Percentiles rank a stretch among this genome's conserved stretches.
These are phyloP conservation scores for Trimorus sp. DNA, from an alignment of 2,888 invertebrate genomes.

Conservation along the genomic window DNA sequence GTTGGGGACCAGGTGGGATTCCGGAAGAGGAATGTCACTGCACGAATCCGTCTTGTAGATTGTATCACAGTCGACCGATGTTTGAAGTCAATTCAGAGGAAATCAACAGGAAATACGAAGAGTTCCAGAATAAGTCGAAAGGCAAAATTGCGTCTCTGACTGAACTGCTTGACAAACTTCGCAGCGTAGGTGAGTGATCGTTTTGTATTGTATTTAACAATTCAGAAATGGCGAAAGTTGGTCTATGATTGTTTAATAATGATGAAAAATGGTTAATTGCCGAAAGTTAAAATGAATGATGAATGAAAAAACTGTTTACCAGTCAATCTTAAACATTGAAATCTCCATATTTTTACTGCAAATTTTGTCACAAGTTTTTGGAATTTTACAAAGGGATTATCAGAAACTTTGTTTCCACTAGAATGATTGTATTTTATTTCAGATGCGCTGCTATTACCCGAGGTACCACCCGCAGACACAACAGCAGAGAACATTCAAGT, in stretches of 20 bases:
- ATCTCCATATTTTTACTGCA: no score
- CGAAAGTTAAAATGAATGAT: not conserved
- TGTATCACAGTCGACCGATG: conserved; percentile 68
- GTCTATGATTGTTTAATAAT: not conserved
- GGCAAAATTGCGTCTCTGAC: conserved; percentile 84
- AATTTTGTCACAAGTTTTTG: no score
- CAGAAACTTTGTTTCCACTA: no score
- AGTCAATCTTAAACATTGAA: no score
- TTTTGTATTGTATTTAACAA: conserved; percentile 9
- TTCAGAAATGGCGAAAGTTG: not conserved
- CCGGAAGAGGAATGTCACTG: conserved; percentile 70
- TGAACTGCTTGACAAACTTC: conserved; percentile 83
- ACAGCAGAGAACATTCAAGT: conserved; percentile 41
- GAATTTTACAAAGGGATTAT: no score
- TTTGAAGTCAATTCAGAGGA: conserved; percentile 34
- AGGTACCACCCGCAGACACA: conserved; percentile 10
- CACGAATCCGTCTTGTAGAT: conserved; percentile 73
- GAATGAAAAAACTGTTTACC: not conserved
- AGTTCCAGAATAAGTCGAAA: conserved; percentile 83
- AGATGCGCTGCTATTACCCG: conserved; percentile 16
- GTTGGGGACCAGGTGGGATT: not conserved
- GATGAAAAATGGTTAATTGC: not conserved
- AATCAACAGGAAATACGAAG: conserved; percentile 80
- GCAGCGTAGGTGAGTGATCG: conserved; percentile 72
- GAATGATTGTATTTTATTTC: no score